These are phyloP conservation scores for Erynnis tages DNA, from an alignment of 2,888 invertebrate genomes.

Conservation along the genomic window DNA sequence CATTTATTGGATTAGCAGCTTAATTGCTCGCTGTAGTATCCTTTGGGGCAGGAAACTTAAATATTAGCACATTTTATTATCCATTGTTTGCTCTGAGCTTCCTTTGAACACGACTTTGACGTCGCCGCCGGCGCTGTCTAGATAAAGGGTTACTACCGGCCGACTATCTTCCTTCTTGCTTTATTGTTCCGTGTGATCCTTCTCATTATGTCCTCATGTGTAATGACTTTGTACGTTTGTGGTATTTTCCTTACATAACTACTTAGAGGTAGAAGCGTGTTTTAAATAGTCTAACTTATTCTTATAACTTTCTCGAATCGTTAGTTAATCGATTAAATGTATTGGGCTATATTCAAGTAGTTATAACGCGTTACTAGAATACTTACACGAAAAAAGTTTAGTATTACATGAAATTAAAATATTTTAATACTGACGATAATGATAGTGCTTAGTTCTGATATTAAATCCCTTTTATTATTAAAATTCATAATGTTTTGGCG, in stretches of 20 bases:
- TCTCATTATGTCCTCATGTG: slow-evolving; percentile 19
- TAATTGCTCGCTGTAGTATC: slow-evolving; percentile 50
- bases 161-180: slow-evolving; percentile 26
- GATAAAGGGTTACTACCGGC: slow-evolving; percentile 48
- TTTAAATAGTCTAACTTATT: no score
- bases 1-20: slow-evolving; percentile 36
- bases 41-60: slow-evolving; percentile 60
- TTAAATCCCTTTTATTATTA: no score
- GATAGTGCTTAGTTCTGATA: no score
- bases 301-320: no score
- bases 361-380: no score
- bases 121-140: slow-evolving; percentile 50
- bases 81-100: slow-evolving; percentile 56
- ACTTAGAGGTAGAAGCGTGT: not conserved
- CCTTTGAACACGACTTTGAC: slow-evolving; percentile 56
- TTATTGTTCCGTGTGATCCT: slow-evolving; percentile 27
- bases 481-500: no score
- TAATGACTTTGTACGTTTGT: slow-evolving; percentile 26
- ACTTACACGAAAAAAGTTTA: no score
- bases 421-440: no score
- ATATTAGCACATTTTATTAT: slow-evolving; percentile 72
- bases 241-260: slow-evolving; percentile 1
- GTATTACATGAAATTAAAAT: no score
- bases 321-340: no score
- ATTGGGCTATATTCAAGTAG: no score